Evolutionary conservation across 2,888 invertebrate species (phyloP), one percentile per base, ranked within the genome.

Genomic region (Pammene fasciana): DNA sequence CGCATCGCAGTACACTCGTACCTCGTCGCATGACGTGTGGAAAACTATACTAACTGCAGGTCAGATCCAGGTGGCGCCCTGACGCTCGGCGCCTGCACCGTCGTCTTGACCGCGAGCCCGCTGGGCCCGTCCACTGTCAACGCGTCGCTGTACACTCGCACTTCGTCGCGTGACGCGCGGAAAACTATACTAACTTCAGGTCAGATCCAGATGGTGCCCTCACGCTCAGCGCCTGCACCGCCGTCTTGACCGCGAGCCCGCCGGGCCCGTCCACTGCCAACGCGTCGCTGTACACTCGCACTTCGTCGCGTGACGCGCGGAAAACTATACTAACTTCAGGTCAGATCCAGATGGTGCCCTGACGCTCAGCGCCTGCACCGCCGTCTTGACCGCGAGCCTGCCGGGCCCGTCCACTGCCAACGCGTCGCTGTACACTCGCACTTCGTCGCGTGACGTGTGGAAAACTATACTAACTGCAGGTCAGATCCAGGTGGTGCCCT

Each of bases 1-100:
- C n/a, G n/a, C n/a, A n/a, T n/a, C n/a, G n/a, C n/a, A n/a, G n/a
- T n/a, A n/a, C n/a, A n/a, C n/a, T n/a, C n/a, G n/a, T n/a, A n/a
- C n/a, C n/a, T n/a, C n/a, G n/a, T n/a, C n/a, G n/a, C n/a, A n/a
- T n/a, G n/a, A n/a, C n/a, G n/a, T n/a, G n/a, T n/a, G n/a, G n/a
- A n/a, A n/a, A n/a, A n/a, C n/a, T 36, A 26, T 57, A 84, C 93
- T 92, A 90, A 98, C 97, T 95, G 96, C 73, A 98, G 93, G 82
- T 97, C 96, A 73, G 96, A 94, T 52, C 97, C 96, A 13, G 97
- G 95, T 74, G 97, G 97, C 0, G 97, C 96, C 74, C 96, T 94
- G 61, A 98, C 95, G 72, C 96, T 85, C 0, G 97, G 96, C 54
- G 97, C 96, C 88, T 97, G 97, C 62, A 98, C 94, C 65, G 97